Base-by-base conservation (phyloP, 2,888 invertebrate genomes). In the Orchestes rusci region DNA sequence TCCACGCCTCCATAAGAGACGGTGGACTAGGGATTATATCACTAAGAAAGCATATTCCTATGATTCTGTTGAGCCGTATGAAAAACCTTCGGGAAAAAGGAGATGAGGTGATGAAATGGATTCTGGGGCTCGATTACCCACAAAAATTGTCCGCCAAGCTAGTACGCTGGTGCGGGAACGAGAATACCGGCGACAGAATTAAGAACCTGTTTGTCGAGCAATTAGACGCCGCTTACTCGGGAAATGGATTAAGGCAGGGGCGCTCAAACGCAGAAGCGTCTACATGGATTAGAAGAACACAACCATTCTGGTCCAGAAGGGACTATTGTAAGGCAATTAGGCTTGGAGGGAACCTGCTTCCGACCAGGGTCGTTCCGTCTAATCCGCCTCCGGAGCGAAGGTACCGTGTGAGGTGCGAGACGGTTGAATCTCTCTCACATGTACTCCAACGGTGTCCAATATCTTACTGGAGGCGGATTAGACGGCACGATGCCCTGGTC, bases 361-460 rank as follows among this genome's bases (percentile, higher is more conserved):
- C 60, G 3, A 58, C 59, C 0, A 47, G 40, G 12, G 59, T 57
- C 1, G 55, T 60, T 5, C 56, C 56, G 18, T 59, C 58, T 1
- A 59, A 60, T 39, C 61, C 59, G 4, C 48, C 52, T 3, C 36
- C 48, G 2, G 45, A 39, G 20, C 28, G 16, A 15, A 2, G 28
- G 28, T 60, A 58, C 36, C 18, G 57, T 23, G 53, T 42, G 1
- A 57, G 59, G 1, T 59, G 60, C 28, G 16, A 20, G 1, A 29
- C 53, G 3, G 32, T 16, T 2, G 59, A 60, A 7, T 15, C 31
- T 5, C 36, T 43, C 34, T 40, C 39, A 12, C 40, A 45, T 13
- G 36, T 40, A 10, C 40, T n/a, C n/a, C n/a, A n/a, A n/a, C n/a
- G n/a, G n/a, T n/a, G n/a, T n/a, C n/a, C n/a, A n/a, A n/a, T n/a